A percentile compares a stretch with the other conserved stretches of the same genome.
These are phyloP conservation scores for Meriones unguiculatus DNA, from an alignment of 2,113 vertebrate species.

Conservation along the genomic window DNA sequence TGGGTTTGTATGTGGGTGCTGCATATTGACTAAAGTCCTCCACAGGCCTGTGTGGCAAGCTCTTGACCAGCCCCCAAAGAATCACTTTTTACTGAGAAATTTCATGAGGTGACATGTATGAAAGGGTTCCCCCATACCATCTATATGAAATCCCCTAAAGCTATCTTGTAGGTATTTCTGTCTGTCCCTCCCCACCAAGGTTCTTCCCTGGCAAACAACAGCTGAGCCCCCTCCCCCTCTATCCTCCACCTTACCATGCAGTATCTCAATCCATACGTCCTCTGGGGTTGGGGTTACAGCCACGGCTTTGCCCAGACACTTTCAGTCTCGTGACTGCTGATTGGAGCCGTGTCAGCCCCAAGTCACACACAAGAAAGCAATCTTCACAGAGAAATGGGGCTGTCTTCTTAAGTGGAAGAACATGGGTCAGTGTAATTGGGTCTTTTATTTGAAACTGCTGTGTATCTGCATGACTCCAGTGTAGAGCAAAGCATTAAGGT, in stretches of 20 bases:
- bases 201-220: neutral
- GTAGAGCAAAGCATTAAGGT: conserved; percentile 27
- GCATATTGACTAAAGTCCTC: neutral
- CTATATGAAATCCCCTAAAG: neutral
- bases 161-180: neutral
- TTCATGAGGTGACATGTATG: neutral
- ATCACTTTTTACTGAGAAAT: neutral
- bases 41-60: neutral
- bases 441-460: neutral
- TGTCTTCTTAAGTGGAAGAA: neutral
- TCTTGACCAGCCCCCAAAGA: neutral
- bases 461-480: conserved; percentile 25
- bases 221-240: neutral
- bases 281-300: neutral
- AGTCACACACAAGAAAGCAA: neutral
- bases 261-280: neutral
- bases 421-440: neutral
- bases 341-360: neutral
- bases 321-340: neutral
- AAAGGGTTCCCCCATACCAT: neutral
- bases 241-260: neutral
- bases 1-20: neutral
- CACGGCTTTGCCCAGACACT: neutral
- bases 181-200: neutral
- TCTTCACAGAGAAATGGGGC: neutral